These are phyloP conservation scores for Lampropteryx suffumata DNA, from an alignment of 2,888 invertebrate species.

Conservation along the genomic window DNA sequence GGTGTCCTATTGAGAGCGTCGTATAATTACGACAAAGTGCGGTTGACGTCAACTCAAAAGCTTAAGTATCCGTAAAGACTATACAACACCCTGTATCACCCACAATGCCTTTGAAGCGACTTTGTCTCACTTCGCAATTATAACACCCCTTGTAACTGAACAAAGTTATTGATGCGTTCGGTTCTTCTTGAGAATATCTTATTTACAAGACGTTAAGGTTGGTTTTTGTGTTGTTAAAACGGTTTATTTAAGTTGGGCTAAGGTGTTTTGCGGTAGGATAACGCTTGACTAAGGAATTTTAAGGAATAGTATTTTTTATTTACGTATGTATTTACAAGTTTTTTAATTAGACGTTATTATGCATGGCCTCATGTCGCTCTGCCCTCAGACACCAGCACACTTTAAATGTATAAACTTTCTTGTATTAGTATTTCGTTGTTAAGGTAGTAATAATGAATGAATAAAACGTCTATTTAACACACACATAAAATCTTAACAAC, in stretches of 20 bases:
- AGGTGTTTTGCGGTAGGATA: constrained; percentile 24
- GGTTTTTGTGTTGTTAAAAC: not conserved
- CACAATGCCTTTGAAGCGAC: constrained; percentile 77
- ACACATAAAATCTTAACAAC: no score
- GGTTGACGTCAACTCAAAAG: constrained; percentile 70
- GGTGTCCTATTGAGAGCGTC: constrained; percentile 65
- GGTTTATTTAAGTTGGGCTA: constrained; percentile 9
- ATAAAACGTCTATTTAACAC: no score
- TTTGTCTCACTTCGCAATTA: constrained; percentile 80
- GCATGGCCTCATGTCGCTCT: no score
- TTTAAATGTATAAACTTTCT: no score
- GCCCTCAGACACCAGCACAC: no score
- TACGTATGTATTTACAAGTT: no score
- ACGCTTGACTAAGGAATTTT: constrained; percentile 25
- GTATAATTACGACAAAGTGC: constrained; percentile 74
- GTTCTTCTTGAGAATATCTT: constrained; percentile 18
- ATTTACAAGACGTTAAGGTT: constrained; percentile 30
- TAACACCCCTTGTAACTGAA: constrained; percentile 72
- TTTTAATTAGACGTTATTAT: no score
- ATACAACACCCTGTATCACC: constrained; percentile 57
- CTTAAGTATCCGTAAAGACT: constrained; percentile 74
- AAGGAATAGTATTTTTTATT: not conserved
- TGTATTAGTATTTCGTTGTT: no score
- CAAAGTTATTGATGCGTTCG: constrained; percentile 40
- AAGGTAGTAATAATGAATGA: no score